phyloP scores from a whole-genome alignment of 2,888 invertebrate species.

The Eucera pruinosa region DNA sequence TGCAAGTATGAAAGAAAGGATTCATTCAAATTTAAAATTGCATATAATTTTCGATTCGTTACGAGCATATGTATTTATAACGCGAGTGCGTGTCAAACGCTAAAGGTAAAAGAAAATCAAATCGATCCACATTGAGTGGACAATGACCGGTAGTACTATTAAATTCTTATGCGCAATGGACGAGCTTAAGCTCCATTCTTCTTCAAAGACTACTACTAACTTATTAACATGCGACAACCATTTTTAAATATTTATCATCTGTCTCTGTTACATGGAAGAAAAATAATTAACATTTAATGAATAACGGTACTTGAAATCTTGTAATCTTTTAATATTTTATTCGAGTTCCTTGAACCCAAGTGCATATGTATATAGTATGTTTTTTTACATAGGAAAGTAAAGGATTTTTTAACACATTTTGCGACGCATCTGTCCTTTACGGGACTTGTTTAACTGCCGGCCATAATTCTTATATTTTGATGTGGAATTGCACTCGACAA shows the following conservation, averaged over 20 bases:
- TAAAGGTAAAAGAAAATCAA: slow-evolving; percentile 46
- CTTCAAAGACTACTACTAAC: neutral
- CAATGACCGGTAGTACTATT: slow-evolving; percentile 65
- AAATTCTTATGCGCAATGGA: slow-evolving; percentile 43
- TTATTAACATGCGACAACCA: slow-evolving; percentile 9
- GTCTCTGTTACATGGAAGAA: neutral
- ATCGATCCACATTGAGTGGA: slow-evolving; percentile 65
- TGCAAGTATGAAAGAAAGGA: too few relatives aligned
- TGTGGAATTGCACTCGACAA: too few relatives aligned
- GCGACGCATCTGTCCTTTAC: too few relatives aligned
- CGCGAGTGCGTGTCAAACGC: slow-evolving; percentile 32
- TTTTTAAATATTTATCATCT: slow-evolving; percentile 24
- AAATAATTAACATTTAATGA: slow-evolving; percentile 6
- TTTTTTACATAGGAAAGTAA: neutral
- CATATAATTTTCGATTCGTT: slow-evolving; percentile 37
- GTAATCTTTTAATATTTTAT: neutral
- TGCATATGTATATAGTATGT: too few relatives aligned
- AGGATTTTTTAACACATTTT: neutral
- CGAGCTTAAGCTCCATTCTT: slow-evolving; percentile 26
- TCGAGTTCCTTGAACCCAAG: slow-evolving; percentile 2
- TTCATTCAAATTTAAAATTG: too few relatives aligned
- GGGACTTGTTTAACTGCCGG: too few relatives aligned
- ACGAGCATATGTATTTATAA: slow-evolving; percentile 25
- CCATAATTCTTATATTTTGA: too few relatives aligned
- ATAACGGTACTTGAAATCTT: neutral